Evolutionary conservation across 2,113 vertebrate genomes (phyloP), one percentile per base, ranked within the genome.

Genomic region (Actinemys pallida): DNA sequence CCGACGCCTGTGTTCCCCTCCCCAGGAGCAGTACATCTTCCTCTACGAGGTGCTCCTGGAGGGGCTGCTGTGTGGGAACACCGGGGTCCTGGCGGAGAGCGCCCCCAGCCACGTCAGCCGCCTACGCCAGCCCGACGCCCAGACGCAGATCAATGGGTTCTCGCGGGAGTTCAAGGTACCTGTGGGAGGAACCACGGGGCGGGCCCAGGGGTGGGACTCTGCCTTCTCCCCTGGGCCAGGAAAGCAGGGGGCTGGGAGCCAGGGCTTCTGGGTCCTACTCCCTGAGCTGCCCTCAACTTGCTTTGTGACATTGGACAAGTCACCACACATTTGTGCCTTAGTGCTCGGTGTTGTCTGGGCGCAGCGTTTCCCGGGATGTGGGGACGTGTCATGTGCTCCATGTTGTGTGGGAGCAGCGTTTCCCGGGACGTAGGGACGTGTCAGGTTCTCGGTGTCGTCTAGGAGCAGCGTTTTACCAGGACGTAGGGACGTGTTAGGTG

Each of bases 21-120:
- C 4, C 2, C 91, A 98, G 98, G 96, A 97, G 54, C 98, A 98
- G 89, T 98, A 98, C 59, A 47, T 49, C 47, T 98, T 98, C 90
- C 78, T 98, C 53, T 98, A 98, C 0, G 96, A 98, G 50, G 90
- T 82, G 0, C 85, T 98, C 14, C 97, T 98, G 0, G 98, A 98
- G 91, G 97, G 94, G 8, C 93, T 98, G 86, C 91, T 97, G 82
- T 98, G 98, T 0, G 75, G 97, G 5, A 95, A 10, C 94, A 98
- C 97, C 0, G 86, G 83, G 0, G 24, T 97, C 19, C 93, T 96
- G 2, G 95, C 96, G 81, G 92, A 95, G 81, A 91, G 5, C 35
- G 45, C 98, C 2, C 0, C 83, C 49, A 84, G 42, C 45, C 87
- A 87, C 2, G 13, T 97, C 47, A 42, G 0, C 42, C 53, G 47